A percentile compares a stretch with the other conserved stretches of the same genome.
phyloP scores from a whole-genome alignment of 1,140 invertebrate species.

The Pentalonia nigronervosa region DNA sequence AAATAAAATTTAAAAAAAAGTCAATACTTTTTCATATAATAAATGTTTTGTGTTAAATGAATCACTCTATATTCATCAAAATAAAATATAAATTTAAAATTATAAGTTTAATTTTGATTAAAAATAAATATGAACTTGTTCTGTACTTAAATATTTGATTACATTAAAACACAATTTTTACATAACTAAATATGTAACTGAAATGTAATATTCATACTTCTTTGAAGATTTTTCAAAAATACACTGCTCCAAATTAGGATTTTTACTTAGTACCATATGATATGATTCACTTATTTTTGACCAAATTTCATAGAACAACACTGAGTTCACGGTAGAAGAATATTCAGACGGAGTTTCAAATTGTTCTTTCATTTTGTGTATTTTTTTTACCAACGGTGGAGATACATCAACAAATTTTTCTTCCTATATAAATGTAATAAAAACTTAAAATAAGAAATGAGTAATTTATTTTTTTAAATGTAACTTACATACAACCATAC shows the following conservation, averaged over 20 bases:
- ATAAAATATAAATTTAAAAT: too few species aligned
- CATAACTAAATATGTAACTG: background rate
- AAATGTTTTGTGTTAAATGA: too few species aligned
- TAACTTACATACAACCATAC: slow-evolving; percentile 45
- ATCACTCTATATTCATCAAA: background rate
- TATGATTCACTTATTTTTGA: slow-evolving; percentile 47
- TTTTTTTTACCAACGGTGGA: slow-evolving; percentile 18
- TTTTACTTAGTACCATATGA: slow-evolving; percentile 28
- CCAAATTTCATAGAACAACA: slow-evolving; percentile 46
- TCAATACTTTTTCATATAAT: too few species aligned
- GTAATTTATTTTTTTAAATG: background rate
- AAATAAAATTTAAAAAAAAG: too few species aligned
- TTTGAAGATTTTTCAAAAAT: slow-evolving; percentile 38
- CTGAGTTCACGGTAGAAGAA: slow-evolving; percentile 13
- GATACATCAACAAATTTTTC: background rate
- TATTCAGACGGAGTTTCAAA: slow-evolving; percentile 40
- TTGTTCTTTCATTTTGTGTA: slow-evolving; percentile 35
- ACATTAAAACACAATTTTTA: background rate
- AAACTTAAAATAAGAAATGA: background rate
- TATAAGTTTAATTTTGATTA: too few species aligned
- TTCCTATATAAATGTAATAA: slow-evolving; percentile 28
- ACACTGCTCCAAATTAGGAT: slow-evolving; percentile 3
- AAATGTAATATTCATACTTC: slow-evolving; percentile 20
- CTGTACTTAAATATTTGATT: background rate
- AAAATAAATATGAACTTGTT: too few species aligned